Conservation (phyloP, 2,888 invertebrate genomes). For the Habroteleia sp. region DNA sequence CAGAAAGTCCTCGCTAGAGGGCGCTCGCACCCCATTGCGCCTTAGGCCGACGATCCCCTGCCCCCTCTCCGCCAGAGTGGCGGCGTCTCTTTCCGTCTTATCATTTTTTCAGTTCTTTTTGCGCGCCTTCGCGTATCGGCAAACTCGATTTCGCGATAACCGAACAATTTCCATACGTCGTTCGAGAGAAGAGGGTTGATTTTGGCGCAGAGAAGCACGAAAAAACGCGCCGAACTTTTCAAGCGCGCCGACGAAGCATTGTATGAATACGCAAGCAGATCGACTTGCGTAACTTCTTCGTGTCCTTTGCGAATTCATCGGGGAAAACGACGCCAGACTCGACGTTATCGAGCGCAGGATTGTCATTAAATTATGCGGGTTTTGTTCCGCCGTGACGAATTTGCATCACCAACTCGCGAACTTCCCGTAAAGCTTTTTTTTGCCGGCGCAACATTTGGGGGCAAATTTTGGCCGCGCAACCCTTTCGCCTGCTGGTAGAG, state of each 20-base stretch:
- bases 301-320: slow-evolving; percentile 43
- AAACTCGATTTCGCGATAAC: slow-evolving; percentile 57
- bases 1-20: slow-evolving; percentile 45
- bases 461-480: too few relatives aligned
- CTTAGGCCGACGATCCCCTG: slow-evolving; percentile 38
- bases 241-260: slow-evolving; percentile 36
- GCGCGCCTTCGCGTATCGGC: slow-evolving; percentile 18
- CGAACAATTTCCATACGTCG: slow-evolving; percentile 32
- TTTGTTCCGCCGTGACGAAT: slow-evolving; percentile 41
- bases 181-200: slow-evolving; percentile 27
- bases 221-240: slow-evolving; percentile 11
- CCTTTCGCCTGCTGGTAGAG: too few relatives aligned
- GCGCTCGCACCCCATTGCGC: slow-evolving; percentile 51
- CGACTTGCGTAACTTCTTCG: slow-evolving; percentile 53
- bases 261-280: slow-evolving; percentile 50
- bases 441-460: too few relatives aligned
- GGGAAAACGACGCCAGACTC: slow-evolving; percentile 36
- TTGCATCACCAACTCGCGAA: slow-evolving; percentile 20
- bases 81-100: neutral
- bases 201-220: slow-evolving; percentile 8
- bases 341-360: slow-evolving; percentile 47
- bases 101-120: slow-evolving; percentile 9
- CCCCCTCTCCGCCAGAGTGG: slow-evolving; percentile 2
- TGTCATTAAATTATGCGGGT: slow-evolving; percentile 54
- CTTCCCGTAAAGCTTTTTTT: too few relatives aligned